Evolutionary conservation across 2,888 invertebrate species (phyloP), one percentile per base, ranked within the genome.

Genomic region (Drosophila rubida): DNA sequence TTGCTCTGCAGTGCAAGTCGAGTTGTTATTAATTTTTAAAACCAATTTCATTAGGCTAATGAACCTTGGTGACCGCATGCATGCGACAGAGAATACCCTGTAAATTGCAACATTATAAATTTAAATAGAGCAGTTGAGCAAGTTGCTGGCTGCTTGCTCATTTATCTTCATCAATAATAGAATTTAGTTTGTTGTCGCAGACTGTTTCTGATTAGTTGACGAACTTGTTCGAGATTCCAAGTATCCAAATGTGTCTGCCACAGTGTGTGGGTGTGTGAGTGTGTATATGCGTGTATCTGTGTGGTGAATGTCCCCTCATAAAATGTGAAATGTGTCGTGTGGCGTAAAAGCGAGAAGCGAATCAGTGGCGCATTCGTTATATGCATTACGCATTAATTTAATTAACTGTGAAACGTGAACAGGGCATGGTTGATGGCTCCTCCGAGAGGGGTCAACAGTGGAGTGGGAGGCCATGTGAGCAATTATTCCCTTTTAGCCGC

Each of bases 381-480:
- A 63, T 71, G 66, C 66, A 72, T 81, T 73, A 62, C 48, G 67
- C 68, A 76, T 87, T 82, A 87, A 82, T 85, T 85, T 59, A 82
- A 82, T 82, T 87, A 87, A 59, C 82, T 66, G 76, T 19, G 69
- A 79, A 64, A 45, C 50, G 63, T 60, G 42, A 63, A 27, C 44
- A 32, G 27, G 37, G 9, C 42, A 35, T 25, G 4, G 48, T 19
- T 45, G 46, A 61, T 50, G 58, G 57, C 23, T 54, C 9, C 25
- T 41, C 11, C 22, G 5, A 27, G 54, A 25, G 37, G 27, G 49
- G 50, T 45, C 48, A 62, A 42, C 45, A 11, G 23, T 30, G 61
- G 11, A 2, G 11, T 4, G 30, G 32, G 9, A n/a, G 32, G 86
- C 67, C 60, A 65, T 72, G 59, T 66, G 61, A 51, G 65, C 70